These are phyloP conservation scores for Agrotis clavis DNA, from an alignment of 2,888 invertebrate species.

Conservation along the genomic window DNA sequence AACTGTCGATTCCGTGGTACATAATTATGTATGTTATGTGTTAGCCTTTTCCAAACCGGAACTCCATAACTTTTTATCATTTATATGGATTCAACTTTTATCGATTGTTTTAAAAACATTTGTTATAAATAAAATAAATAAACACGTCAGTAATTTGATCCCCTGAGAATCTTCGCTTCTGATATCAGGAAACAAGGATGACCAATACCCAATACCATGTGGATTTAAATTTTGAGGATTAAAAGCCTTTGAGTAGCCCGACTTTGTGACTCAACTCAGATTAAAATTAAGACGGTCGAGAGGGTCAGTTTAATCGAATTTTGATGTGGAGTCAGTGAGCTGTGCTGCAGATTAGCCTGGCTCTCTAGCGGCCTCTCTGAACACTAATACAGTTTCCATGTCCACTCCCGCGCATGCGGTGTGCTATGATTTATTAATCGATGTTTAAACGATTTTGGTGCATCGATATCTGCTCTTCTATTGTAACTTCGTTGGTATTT, in stretches of 20 bases:
- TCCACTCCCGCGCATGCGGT: slow-evolving; percentile 67
- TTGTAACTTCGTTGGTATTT: not conserved
- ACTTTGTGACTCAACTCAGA: slow-evolving; percentile 57
- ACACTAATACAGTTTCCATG: slow-evolving; percentile 79
- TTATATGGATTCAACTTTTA: not conserved
- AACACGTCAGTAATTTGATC: slow-evolving; percentile 24
- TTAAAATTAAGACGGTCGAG: slow-evolving; percentile 63
- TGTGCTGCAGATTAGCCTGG: slow-evolving; percentile 63
- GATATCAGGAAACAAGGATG: slow-evolving; percentile 44
- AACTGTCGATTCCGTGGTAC: not conserved
- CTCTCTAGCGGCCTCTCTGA: slow-evolving; percentile 58
- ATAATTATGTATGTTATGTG: too few species aligned
- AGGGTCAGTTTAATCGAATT: slow-evolving; percentile 62
- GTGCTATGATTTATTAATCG: slow-evolving; percentile 57
- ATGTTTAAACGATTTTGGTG: slow-evolving; percentile 26
- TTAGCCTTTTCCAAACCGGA: not conserved
- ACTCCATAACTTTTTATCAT: too few species aligned
- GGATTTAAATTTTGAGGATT: slow-evolving; percentile 55
- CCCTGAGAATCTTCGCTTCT: slow-evolving; percentile 17
- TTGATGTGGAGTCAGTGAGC: slow-evolving; percentile 64
- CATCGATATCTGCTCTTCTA: not conserved
- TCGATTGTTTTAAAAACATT: slow-evolving; percentile 7
- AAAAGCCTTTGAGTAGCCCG: slow-evolving; percentile 49
- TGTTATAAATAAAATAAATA: not conserved
- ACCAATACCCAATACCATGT: slow-evolving; percentile 44